Base-by-base conservation (phyloP, 1,140 invertebrate species). In the Drosophila lini region DNA sequence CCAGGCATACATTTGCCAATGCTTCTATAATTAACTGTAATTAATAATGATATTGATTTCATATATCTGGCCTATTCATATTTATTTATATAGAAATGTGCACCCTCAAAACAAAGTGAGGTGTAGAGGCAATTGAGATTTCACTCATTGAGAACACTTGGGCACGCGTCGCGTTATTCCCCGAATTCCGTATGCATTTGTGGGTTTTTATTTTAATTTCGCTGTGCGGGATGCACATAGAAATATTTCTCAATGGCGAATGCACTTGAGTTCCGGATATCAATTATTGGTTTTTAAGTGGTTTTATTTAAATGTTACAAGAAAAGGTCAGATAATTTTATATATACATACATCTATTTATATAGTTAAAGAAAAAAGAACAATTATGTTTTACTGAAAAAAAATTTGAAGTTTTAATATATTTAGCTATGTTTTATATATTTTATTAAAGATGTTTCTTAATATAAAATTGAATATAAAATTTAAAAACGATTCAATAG, bases 271-370 rank as follows among this genome's bases (percentile, higher is more conserved):
- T 55, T 80, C 61, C 76, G 79, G 79, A 86, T 77, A 86, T 80
- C 68, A 88, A 74, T 80, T 74, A 86, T 82, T 74, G 71, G 65
- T 56, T 42, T 74, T 77, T 40, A 74, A 88, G 83, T 80, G 80
- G 10, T 13, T n/a, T 70, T 64, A 44, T 31, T 0, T 0, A 57
- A 31, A 52, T 25, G 9, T 15, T 34, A 25, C 16, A 10, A 10
- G 15, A 45, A 8, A 32, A 64, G 44, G 25, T 40, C 41, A 48
- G 13, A 28, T 44, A 40, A 44, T 10, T 48, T 38, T 7, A 19
- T 32, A 11, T 55, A 19, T 19, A 19, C 19, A 19, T 19, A 19
- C 19, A 19, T 19, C 19, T 19, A 42, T 16, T 38, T 50, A 69
- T 32, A 28, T 13, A 9, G n/a, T 25, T 50, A 45, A 31, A 56